These are phyloP conservation scores for Amaurobius ferox DNA, from an alignment of 2,888 invertebrate species.

Conservation along the genomic window DNA sequence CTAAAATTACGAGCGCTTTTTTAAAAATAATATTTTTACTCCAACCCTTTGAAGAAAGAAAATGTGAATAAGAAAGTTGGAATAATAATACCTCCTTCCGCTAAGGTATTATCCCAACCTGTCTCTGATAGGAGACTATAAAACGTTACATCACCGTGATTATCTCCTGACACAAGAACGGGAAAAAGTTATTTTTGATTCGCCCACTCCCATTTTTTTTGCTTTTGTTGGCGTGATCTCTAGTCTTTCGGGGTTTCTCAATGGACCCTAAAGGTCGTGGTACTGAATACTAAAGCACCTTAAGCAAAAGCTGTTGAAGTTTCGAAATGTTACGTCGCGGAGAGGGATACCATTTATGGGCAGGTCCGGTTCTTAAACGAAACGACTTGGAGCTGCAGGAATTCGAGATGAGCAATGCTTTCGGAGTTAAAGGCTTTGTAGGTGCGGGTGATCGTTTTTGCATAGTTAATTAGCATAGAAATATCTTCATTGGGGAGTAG, in stretches of 20 bases:
- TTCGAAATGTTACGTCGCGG: not conserved
- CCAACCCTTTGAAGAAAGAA: not conserved
- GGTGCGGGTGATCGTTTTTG: too few species aligned
- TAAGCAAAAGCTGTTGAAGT: not conserved
- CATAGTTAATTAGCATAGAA: too few species aligned
- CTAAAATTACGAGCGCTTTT: not conserved
- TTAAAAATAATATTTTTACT: not conserved
- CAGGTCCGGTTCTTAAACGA: not conserved
- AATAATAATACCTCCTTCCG: too few species aligned
- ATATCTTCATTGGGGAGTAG: too few species aligned
- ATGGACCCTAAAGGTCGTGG: conserved; percentile 8
- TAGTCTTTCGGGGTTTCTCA: not conserved
- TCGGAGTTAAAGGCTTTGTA: too few species aligned
- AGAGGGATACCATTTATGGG: not conserved
- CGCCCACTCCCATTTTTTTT: not conserved
- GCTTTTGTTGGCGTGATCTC: not conserved
- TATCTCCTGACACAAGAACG: not conserved
- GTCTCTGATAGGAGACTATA: not conserved
- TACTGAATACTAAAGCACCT: not conserved
- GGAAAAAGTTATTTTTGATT: not conserved
- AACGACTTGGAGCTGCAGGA: not conserved
- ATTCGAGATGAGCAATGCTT: too few species aligned
- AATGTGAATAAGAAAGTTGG: too few species aligned
- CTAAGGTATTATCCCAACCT: not conserved
- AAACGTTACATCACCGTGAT: not conserved